Base-by-base conservation (phyloP, 2,888 invertebrate genomes). In the Toxonevra muliebris region DNA sequence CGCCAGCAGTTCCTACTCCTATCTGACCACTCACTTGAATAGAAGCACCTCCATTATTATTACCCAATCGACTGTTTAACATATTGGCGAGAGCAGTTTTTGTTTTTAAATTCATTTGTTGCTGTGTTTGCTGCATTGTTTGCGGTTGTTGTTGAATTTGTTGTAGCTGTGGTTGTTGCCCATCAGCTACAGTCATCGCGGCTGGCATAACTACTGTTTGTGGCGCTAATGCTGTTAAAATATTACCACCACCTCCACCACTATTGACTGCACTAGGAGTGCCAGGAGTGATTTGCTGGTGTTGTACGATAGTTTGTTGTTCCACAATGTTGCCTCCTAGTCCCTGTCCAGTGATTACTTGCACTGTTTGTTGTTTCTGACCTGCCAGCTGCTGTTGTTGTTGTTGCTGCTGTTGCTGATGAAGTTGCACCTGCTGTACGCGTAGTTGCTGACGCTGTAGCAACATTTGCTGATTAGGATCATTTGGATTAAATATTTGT, bases 21-120 rank as follows among this genome's bases (percentile, higher is more conserved):
- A 68, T 59, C 15, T 74, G 79, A 65, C 75, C 78, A 19, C 61
- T 55, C 13, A 57, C 61, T 42, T 65, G 64, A n/a, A 64, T 60
- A 42, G 48, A 48, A 13, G 71, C 55, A 10, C 53, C 61, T 12
- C 61, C 70, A 17, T 62, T 69, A 19, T 30, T 68, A 71, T 84
- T 84, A 79, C 92, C 90, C 67, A 93, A 84, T 59, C 96, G 88
- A 78, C 91, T 96, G 78, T 93, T 96, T 70, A 97, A 87, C 93
- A 97, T 94, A 83, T 97, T 96, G 15, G 97, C 97, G 67, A 98
- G 87, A 0, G 97, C 97, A 0, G 97, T 97, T 87, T 97, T 98
- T 3, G 96, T 95, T 86, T 95, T 95, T 17, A 82, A 71, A 62
- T 95, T 95, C 91, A 91, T 82, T 67, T 84, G 84, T 65, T 89